phyloP scores from a whole-genome alignment of 2,113 vertebrate genomes.

The Mellivora capensis region DNA sequence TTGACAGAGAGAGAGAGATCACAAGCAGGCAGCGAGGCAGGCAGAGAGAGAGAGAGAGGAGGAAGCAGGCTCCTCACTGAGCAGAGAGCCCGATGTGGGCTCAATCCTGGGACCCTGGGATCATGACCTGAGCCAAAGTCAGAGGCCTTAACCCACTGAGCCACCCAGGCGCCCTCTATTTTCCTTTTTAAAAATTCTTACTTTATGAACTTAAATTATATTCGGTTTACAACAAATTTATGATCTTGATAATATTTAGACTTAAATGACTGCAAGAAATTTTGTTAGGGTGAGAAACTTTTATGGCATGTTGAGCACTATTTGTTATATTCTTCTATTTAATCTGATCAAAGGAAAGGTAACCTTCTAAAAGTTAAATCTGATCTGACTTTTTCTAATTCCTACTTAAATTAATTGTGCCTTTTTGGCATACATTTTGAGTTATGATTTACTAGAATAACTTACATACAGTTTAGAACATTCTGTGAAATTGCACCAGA shows the following conservation, averaged over 20 bases:
- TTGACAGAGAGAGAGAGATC: too few species aligned
- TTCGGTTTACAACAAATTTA: not conserved
- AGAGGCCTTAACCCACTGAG: too few species aligned
- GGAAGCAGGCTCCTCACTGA: too few species aligned
- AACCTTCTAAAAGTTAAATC: not conserved
- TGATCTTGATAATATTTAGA: not conserved
- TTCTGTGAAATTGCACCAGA: not conserved
- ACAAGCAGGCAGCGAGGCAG: too few species aligned
- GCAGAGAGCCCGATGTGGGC: too few species aligned
- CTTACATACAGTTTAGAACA: not conserved
- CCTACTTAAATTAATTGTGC: not conserved
- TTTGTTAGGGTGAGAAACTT: not conserved
- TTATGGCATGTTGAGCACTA: not conserved
- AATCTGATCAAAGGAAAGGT: not conserved
- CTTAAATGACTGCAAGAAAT: not conserved
- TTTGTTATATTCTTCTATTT: not conserved
- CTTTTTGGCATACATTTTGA: not conserved
- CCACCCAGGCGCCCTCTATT: too few species aligned
- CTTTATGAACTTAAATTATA: not conserved
- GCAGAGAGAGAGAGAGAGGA: too few species aligned
- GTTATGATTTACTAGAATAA: not conserved
- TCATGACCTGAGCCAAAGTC: too few species aligned
- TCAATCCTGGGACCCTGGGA: too few species aligned
- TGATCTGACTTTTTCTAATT: not conserved
- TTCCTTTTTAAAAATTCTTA: not conserved